Conservation (phyloP, 2,113 vertebrate species). For the Oncorhynchus gorbuscha region DNA sequence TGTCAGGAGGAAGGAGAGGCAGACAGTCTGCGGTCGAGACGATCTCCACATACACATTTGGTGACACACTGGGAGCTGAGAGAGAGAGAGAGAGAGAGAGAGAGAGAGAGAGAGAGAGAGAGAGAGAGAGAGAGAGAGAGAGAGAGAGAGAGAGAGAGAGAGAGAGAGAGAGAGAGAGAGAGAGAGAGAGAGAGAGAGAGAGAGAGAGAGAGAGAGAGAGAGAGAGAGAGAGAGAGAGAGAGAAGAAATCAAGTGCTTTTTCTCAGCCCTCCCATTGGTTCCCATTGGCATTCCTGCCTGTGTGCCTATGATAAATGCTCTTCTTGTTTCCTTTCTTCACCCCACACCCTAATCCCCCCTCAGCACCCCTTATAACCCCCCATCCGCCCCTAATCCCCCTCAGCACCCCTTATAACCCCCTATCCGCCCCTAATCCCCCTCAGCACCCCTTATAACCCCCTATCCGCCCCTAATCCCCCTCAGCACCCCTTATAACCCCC, state of each 20-base stretch:
- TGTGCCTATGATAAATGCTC: slow-evolving; percentile 6
- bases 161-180: background rate
- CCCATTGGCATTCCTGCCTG: slow-evolving; percentile 5
- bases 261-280: background rate
- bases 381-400: background rate
- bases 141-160: background rate
- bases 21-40: background rate
- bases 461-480: background rate
- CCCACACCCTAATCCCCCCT: background rate
- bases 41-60: background rate
- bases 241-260: background rate
- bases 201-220: background rate
- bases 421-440: background rate
- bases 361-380: background rate
- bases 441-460: background rate
- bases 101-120: background rate
- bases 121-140: background rate
- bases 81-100: background rate
- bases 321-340: slow-evolving; percentile 1
- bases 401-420: background rate
- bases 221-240: too few species aligned
- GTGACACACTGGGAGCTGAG: background rate
- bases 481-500: background rate
- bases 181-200: background rate
- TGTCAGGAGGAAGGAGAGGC: background rate